A percentile compares a stretch with the other conserved stretches of the same genome.
Evolutionary conservation across 2,113 vertebrate genomes (phyloP).

Genomic region (Mormoops blainvillei): DNA sequence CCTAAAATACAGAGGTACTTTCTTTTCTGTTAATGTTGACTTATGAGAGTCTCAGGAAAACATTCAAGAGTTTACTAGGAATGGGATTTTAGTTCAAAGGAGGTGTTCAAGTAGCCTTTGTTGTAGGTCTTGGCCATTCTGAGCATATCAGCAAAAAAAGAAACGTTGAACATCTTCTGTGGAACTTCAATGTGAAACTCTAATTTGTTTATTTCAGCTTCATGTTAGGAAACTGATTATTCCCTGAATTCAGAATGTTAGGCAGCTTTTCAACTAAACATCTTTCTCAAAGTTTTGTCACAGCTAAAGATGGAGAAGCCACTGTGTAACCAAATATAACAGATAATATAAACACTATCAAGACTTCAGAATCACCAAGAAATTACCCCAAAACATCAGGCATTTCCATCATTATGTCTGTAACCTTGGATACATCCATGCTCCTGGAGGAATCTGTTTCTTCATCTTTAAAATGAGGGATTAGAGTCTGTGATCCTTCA

Average conservation of each 20-base stretch:
- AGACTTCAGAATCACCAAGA: background rate
- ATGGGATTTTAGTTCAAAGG: background rate
- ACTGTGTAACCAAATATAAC: background rate
- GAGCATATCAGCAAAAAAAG: background rate
- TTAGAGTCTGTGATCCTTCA: background rate
- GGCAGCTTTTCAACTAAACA: background rate
- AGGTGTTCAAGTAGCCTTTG: background rate
- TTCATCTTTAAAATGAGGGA: background rate
- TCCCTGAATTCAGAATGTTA: background rate
- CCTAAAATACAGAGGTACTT: background rate
- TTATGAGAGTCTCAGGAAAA: background rate
- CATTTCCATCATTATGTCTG: background rate
- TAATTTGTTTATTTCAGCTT: background rate
- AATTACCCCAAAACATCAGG: background rate
- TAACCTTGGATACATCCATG: background rate
- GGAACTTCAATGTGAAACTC: background rate
- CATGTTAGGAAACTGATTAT: background rate
- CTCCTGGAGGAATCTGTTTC: background rate
- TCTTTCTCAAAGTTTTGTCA: background rate
- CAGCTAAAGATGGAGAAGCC: background rate
- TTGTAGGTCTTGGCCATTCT: background rate
- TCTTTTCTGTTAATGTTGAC: background rate
- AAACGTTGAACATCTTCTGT: background rate
- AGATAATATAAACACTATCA: background rate
- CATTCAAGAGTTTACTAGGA: background rate